These are phyloP conservation scores for Adelphocoris suturalis DNA, from an alignment of 2,888 invertebrate genomes.

Conservation along the genomic window DNA sequence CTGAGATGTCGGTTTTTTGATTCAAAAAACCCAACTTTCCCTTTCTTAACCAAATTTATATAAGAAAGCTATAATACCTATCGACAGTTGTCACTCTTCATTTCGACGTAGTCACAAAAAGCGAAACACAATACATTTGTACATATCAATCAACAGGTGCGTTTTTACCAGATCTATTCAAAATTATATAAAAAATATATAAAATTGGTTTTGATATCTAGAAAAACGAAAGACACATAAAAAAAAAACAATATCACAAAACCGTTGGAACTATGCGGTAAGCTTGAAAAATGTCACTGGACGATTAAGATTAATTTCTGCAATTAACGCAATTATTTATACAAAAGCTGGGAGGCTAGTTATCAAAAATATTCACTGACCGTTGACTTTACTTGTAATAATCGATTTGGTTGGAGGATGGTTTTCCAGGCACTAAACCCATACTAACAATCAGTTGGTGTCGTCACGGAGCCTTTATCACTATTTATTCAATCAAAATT, in stretches of 20 bases:
- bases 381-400: slow-evolving; percentile 15
- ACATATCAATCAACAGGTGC: slow-evolving; percentile 12
- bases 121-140: slow-evolving; percentile 11
- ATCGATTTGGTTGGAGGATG: neutral
- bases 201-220: slow-evolving; percentile 10
- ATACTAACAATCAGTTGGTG: too few species aligned
- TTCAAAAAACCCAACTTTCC: neutral
- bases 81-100: neutral
- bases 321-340: slow-evolving; percentile 52
- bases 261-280: slow-evolving; percentile 55
- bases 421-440: too few species aligned
- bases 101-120: slow-evolving; percentile 4
- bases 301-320: slow-evolving; percentile 1
- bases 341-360: slow-evolving; percentile 69
- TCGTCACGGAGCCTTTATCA: too few species aligned
- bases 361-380: slow-evolving; percentile 68
- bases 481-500: too few species aligned
- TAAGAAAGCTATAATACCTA: neutral
- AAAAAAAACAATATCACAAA: slow-evolving; percentile 72
- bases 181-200: neutral
- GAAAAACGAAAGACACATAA: slow-evolving; percentile 65
- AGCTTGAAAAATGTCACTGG: slow-evolving; percentile 54
- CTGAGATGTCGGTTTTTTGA: slow-evolving; percentile 63
- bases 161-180: slow-evolving; percentile 16
- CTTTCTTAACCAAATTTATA: neutral